Conservation (phyloP, 1,140 invertebrate species). For the Agrilus planipennis region DNA sequence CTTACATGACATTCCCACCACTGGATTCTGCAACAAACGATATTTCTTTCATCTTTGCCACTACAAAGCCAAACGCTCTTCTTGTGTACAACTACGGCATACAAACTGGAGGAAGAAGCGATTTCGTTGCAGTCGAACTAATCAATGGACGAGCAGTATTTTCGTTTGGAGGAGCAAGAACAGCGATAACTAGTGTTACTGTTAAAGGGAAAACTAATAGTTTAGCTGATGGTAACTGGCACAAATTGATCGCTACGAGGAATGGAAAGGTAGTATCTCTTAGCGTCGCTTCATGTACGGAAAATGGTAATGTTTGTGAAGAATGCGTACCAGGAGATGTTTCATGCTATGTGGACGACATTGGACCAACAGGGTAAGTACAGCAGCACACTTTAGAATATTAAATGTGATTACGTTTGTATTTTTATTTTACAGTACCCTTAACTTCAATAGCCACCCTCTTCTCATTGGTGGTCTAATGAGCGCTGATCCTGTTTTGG, state of each 20-base stretch:
- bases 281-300: slow-evolving; percentile 65
- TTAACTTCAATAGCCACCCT: slow-evolving; percentile 86
- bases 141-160: slow-evolving; percentile 71
- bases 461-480: slow-evolving; percentile 75
- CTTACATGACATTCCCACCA: slow-evolving; percentile 77
- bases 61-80: slow-evolving; percentile 73
- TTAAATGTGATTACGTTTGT: not conserved
- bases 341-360: slow-evolving; percentile 70
- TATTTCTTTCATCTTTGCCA: slow-evolving; percentile 83
- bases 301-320: slow-evolving; percentile 73
- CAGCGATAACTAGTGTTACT: slow-evolving; percentile 67
- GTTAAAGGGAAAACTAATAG: slow-evolving; percentile 48
- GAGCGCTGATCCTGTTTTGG: slow-evolving; percentile 70
- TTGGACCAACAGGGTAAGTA: slow-evolving; percentile 70
- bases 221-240: slow-evolving; percentile 79
- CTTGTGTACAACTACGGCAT: slow-evolving; percentile 83
- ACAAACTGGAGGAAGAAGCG: slow-evolving; percentile 75
- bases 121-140: slow-evolving; percentile 85
- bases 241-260: slow-evolving; percentile 80
- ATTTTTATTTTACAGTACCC: slow-evolving; percentile 45
- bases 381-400: too few relatives aligned
- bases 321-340: slow-evolving; percentile 72
- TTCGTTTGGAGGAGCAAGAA: slow-evolving; percentile 78
- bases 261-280: slow-evolving; percentile 77
- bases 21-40: slow-evolving; percentile 80